Evolutionary conservation across 2,888 invertebrate species (phyloP), one percentile per base, ranked within the genome.

Genomic region (Entomobrya multifasciata): DNA sequence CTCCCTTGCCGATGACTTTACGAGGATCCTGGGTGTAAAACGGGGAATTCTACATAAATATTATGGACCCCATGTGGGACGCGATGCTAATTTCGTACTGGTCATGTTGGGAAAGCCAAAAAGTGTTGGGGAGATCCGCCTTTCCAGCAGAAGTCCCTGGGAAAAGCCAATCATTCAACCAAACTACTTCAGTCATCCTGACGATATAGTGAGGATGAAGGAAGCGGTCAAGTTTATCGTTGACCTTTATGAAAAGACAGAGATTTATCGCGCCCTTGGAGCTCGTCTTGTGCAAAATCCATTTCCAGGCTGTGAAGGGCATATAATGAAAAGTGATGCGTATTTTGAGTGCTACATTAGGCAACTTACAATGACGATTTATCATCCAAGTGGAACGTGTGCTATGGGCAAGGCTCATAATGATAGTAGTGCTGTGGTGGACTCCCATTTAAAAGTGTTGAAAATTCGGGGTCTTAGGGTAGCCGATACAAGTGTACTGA

Each of bases 341-440:
- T 90, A 90, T 55, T 90, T 87, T 78, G 88, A 89, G 55, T 90
- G 90, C 30, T 89, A 86, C 67, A 80, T 90, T 22, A 57, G 87
- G 13, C 89, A 90, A 22, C 36, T 89, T 6, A 88, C 90, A 1
- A 52, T 87, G 52, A 89, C 90, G 0, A 67, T 89, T 55, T 88
- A 88, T 55, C 89, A 90, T 70, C 89, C 88, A 11, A 74, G 87
- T 41, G 88, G 89, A 0, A 90, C 90, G 13, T 82, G 85, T 70
- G 30, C 86, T 11, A 89, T 90, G 90, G 90, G 90, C 8, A 79
- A 79, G 17, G 17, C 47, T 11, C 11, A n/a, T 0, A 84, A 86
- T 49, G 88, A 88, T 47, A 27, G 81, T 0, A 47, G 1, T 13
- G 88, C 90, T 2, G 90, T 90, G 0, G 87, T 90, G 0, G 90